phyloP scores from a whole-genome alignment of 2,888 invertebrate species.

The Punctoribates punctum region DNA sequence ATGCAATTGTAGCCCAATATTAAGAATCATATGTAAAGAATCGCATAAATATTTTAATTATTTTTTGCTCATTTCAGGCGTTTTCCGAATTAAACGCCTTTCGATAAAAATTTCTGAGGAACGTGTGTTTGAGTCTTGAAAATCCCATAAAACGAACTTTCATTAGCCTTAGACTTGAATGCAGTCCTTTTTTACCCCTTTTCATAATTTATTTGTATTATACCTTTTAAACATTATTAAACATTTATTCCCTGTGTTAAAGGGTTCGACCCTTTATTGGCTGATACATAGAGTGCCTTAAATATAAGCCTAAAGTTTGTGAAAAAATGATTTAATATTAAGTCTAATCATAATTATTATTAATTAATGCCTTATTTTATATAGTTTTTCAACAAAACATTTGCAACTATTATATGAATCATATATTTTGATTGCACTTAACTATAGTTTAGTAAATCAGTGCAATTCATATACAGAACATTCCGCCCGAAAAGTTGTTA shows the following conservation, averaged over 20 bases:
- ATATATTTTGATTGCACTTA: too few species aligned
- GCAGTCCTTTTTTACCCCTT: not conserved
- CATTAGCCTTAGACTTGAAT: not conserved
- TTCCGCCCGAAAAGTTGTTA: constrained; percentile 30
- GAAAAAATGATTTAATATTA: constrained; percentile 4
- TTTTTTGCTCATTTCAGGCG: too few species aligned
- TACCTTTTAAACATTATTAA: not conserved
- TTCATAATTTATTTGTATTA: constrained; percentile 17
- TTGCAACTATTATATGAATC: not conserved
- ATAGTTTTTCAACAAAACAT: not conserved
- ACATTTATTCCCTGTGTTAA: not conserved
- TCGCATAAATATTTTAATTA: too few species aligned
- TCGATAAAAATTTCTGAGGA: too few species aligned
- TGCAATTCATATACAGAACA: constrained; percentile 26
- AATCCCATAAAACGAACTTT: too few species aligned
- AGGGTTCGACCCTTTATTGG: constrained; percentile 4
- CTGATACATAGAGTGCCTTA: constrained; percentile 13
- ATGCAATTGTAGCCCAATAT: too few species aligned
- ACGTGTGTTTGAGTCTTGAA: too few species aligned
- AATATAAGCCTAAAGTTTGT: constrained; percentile 1
- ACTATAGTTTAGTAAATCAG: too few species aligned
- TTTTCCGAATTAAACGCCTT: too few species aligned
- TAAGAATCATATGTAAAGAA: too few species aligned
- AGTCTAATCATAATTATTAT: constrained; percentile 24
- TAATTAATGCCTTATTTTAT: not conserved